phyloP scores from a whole-genome alignment of 1,140 invertebrate species.

The Caenorhabditis remanei region DNA sequence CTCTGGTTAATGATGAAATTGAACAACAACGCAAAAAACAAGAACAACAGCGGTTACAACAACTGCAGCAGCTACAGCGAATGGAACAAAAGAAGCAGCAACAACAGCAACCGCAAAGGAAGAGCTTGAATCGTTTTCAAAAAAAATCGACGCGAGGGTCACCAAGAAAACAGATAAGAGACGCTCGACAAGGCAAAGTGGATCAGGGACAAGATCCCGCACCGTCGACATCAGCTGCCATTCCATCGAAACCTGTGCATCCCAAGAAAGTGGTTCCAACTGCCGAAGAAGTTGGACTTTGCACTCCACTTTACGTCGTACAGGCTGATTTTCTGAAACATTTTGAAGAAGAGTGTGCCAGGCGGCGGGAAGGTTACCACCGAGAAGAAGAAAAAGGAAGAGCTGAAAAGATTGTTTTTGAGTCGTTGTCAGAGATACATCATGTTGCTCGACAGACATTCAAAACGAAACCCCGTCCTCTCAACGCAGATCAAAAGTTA shows the following conservation, averaged over 20 bases:
- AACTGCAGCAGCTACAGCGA: too few relatives aligned
- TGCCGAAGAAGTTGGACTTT: not conserved
- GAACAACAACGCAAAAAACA: too few relatives aligned
- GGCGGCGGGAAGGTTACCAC: too few relatives aligned
- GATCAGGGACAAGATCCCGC: not conserved
- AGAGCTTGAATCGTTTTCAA: too few relatives aligned
- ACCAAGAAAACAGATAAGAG: not conserved
- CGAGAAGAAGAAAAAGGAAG: not conserved
- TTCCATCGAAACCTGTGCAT: not conserved
- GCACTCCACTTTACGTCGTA: not conserved
- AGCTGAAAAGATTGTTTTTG: not conserved
- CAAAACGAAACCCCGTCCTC: not conserved
- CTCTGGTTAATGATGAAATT: too few relatives aligned
- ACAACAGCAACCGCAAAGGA: too few relatives aligned
- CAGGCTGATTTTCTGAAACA: not conserved
- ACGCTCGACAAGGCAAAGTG: too few relatives aligned
- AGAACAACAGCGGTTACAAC: too few relatives aligned
- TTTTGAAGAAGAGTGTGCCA: not conserved
- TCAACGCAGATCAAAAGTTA: not conserved
- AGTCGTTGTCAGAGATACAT: not conserved
- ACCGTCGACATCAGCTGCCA: not conserved
- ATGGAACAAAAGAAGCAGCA: too few relatives aligned
- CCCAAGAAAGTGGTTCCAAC: not conserved
- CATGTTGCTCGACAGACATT: not conserved
- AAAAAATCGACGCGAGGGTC: too few relatives aligned